Evolutionary conservation across 2,797 vertebrate species (phyloP).

Genomic region (Scolopax rusticola): DNA sequence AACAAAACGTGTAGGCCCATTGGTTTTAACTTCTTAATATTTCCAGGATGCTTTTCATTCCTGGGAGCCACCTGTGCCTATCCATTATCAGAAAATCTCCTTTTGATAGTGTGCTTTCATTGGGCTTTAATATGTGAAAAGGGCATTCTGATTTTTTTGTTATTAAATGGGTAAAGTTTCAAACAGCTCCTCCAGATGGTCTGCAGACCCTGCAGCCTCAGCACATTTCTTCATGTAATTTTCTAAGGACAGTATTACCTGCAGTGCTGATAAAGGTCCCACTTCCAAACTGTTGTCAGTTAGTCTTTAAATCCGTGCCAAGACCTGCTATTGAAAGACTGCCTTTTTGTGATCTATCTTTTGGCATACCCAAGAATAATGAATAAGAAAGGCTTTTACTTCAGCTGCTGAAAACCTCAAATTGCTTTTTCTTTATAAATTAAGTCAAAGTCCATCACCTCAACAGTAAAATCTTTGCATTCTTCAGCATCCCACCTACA

Average conservation of each 20-base stretch:
- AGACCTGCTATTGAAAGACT: constrained; percentile 40
- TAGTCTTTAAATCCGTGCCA: constrained; percentile 62
- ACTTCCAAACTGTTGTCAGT: constrained; percentile 5
- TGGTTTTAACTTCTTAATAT: background rate
- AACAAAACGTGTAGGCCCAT: background rate
- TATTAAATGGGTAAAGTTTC: constrained; percentile 34
- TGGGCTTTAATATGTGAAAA: constrained; percentile 29
- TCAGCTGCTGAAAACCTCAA: background rate
- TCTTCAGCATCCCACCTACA: background rate
- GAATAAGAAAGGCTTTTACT: constrained; percentile 21
- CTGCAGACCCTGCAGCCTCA: background rate
- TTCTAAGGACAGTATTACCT: constrained; percentile 20
- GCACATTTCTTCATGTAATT: constrained; percentile 11
- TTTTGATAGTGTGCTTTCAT: background rate
- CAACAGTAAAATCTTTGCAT: background rate
- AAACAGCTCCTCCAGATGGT: constrained; percentile 11
- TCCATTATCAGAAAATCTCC: background rate
- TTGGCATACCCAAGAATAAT: constrained; percentile 9
- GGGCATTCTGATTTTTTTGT: background rate
- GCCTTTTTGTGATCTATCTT: constrained; percentile 20
- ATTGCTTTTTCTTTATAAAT: background rate
- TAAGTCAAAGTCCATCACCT: background rate
- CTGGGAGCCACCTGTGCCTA: background rate
- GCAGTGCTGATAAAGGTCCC: background rate
- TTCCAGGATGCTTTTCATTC: background rate